Evolutionary conservation across 2,888 invertebrate species (phyloP), one percentile per base, ranked within the genome.

Genomic region (Nomada ruficornis): DNA sequence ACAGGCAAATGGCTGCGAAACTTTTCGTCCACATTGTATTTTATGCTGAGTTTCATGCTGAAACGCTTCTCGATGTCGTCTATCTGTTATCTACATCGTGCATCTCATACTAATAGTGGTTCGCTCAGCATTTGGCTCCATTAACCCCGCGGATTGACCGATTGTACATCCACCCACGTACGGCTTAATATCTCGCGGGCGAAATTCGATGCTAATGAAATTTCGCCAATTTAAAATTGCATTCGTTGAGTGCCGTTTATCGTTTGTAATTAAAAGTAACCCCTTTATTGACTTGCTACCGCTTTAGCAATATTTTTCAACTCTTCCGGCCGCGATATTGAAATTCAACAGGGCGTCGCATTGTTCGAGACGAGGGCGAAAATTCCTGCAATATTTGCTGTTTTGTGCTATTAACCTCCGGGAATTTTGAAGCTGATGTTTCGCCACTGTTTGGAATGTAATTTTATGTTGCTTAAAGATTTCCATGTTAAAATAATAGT

Each of bases 1-100:
- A 75, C 78, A 81, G 79, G 64, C 73, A 77, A 83, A 85, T 74
- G 76, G 78, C 60, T 50, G 57, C 36, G 26, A 36, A 84, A 84
- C 74, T 79, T 72, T 63, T 70, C 71, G 52, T 44, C 62, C 54
- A 26, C 29, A n/a, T 44, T 52, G 65, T 74, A 64, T 69, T 82
- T 77, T 69, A 67, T 59, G 67, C 55, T 70, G 72, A 79, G 77
- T 82, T 80, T 70, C 73, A 72, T 55, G 70, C 72, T 57, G 80
- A 82, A 86, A 82, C 63, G 73, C 60, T 64, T 50, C 73, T 77
- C 62, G 62, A 63, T 74, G 54, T 63, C 60, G 59, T 72, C 55
- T 81, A 82, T 82, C 81, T 73, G 50, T 70, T 79, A 77, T 80
- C 80, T 64, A 52, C 11, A 50, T 69, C 50, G 42, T 52, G 67